These are phyloP conservation scores for Galeopterus variegatus DNA, from an alignment of 2,113 vertebrate species.

Conservation along the genomic window DNA sequence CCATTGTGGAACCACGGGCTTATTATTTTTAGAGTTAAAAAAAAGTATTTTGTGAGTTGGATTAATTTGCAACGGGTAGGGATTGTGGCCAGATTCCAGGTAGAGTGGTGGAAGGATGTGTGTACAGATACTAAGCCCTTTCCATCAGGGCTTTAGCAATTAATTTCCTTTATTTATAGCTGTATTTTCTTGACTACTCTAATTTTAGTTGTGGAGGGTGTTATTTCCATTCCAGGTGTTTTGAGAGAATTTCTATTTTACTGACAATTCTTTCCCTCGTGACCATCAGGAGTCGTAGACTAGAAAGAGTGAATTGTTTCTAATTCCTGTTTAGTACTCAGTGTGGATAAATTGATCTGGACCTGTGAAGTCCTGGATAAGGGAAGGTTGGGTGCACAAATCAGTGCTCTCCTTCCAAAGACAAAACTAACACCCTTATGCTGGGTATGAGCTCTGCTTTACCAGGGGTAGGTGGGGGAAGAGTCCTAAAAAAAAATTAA, in stretches of 20 bases:
- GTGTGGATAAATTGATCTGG: background rate
- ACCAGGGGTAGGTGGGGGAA: background rate
- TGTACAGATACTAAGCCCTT: background rate
- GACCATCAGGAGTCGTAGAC: background rate
- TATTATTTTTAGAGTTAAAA: slow-evolving; percentile 13
- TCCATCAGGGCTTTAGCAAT: background rate
- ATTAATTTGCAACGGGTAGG: background rate
- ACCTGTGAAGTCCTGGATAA: background rate
- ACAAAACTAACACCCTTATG: background rate
- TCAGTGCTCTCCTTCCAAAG: background rate
- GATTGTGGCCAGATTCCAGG: background rate
- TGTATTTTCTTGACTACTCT: background rate
- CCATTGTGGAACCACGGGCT: background rate
- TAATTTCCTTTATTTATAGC: background rate
- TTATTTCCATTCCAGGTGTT: slow-evolving; percentile 32
- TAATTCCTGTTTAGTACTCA: background rate
- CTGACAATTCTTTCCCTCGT: background rate
- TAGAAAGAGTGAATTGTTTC: background rate
- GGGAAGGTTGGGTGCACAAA: background rate
- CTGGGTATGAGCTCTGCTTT: background rate
- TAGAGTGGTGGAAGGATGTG: background rate
- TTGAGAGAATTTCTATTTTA: background rate
- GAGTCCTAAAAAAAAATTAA: slow-evolving; percentile 19
- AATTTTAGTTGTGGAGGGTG: slow-evolving; percentile 24
- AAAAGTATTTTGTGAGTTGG: background rate